Percentiles rank a stretch among this genome's conserved stretches.
phyloP scores from a whole-genome alignment of 2,113 vertebrate genomes.

The Nestor notabilis region DNA sequence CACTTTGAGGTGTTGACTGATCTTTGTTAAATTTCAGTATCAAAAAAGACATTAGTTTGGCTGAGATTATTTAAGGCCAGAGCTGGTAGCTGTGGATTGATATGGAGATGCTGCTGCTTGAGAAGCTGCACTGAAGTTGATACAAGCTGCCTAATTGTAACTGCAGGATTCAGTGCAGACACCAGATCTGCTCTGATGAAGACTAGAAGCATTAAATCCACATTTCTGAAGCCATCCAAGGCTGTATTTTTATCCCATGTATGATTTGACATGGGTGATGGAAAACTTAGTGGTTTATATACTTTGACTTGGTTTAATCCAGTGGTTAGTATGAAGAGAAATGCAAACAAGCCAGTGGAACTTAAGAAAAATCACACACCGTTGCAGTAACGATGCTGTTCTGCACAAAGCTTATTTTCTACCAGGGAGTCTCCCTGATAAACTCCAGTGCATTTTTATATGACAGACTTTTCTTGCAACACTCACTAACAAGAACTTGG shows the following conservation, averaged over 20 bases:
- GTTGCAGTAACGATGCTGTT: not conserved
- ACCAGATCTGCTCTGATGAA: not conserved
- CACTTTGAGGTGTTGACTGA: rapidly evolving
- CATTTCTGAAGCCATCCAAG: not conserved
- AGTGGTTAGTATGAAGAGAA: not conserved
- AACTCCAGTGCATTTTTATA: not conserved
- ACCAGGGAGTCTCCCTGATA: not conserved
- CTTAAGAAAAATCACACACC: not conserved
- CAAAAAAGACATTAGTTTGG: not conserved
- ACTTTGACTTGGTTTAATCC: not conserved
- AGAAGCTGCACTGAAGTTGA: not conserved
- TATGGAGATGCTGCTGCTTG: not conserved
- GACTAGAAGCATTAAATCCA: not conserved
- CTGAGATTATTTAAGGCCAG: not conserved
- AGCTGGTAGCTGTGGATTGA: not conserved
- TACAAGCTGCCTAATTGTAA: not conserved
- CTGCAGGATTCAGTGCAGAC: not conserved
- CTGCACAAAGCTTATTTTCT: not conserved
- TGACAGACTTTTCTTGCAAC: not conserved
- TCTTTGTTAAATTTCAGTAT: not conserved
- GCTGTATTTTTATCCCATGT: not conserved
- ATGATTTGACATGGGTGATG: rapidly evolving
- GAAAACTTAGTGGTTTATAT: not conserved
- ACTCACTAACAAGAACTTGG: not conserved
- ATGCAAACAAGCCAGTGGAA: not conserved